Percentiles rank a stretch among this genome's conserved stretches.
These are phyloP conservation scores for Mastomys coucha DNA, from an alignment of 2,113 vertebrate genomes.

Conservation along the genomic window DNA sequence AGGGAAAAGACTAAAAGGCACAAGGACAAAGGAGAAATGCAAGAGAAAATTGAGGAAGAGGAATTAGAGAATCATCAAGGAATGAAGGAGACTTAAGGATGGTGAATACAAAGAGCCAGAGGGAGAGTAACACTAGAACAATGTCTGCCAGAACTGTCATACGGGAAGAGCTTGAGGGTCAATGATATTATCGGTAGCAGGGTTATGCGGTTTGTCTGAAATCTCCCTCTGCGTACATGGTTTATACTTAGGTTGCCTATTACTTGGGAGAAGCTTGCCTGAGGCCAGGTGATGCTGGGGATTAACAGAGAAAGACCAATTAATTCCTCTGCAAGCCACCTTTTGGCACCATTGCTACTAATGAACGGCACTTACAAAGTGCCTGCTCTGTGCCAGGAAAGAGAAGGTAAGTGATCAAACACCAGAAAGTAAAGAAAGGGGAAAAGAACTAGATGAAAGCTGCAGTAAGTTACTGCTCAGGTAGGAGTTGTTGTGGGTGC, in stretches of 20 bases:
- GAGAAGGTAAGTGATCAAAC: slow-evolving; percentile 26
- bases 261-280: background rate
- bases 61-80: slow-evolving; percentile 18
- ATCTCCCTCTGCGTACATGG: background rate
- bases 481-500: background rate
- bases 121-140: background rate
- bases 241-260: slow-evolving; percentile 20
- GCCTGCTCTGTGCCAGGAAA: slow-evolving; percentile 12
- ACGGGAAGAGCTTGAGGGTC: background rate
- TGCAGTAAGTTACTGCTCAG: slow-evolving; percentile 5
- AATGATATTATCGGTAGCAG: background rate
- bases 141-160: background rate
- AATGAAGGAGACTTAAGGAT: slow-evolving; percentile 26
- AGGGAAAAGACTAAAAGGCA: slow-evolving; percentile 18
- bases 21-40: background rate
- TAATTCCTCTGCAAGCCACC: slow-evolving; percentile 14
- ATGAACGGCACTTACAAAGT: slow-evolving; percentile 51
- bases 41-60: slow-evolving; percentile 27
- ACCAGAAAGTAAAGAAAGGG: slow-evolving; percentile 17
- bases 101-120: background rate
- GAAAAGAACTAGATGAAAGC: background rate
- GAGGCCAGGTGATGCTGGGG: background rate
- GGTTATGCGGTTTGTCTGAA: slow-evolving; percentile 13
- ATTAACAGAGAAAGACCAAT: slow-evolving; percentile 25
- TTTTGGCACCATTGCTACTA: background rate